Conservation (phyloP, 2,888 invertebrate genomes). For the Ophion slaviceki region DNA sequence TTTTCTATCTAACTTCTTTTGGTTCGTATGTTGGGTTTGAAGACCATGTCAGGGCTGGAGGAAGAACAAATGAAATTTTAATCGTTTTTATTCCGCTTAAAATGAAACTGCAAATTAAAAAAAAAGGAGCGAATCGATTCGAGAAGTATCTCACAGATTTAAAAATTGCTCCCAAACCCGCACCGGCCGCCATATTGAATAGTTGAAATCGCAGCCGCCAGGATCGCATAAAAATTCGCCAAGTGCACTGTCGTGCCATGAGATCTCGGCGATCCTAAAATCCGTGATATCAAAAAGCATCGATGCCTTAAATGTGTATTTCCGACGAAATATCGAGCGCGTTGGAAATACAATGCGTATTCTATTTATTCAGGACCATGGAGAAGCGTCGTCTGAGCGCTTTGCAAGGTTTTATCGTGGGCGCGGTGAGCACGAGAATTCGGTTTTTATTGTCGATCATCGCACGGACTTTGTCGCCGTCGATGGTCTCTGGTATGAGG, state of each 20-base stretch:
- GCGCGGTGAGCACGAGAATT: conserved; percentile 72
- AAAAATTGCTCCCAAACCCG: too few relatives aligned
- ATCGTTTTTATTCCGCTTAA: neutral
- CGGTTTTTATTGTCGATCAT: conserved; percentile 70
- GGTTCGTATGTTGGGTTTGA: neutral
- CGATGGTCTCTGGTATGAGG: conserved; percentile 71
- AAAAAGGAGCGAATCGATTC: too few relatives aligned
- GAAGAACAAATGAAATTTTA: too few relatives aligned
- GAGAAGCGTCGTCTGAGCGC: conserved; percentile 53
- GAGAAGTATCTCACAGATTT: too few relatives aligned
- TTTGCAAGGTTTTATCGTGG: conserved; percentile 66
- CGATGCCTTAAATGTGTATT: neutral
- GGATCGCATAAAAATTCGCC: too few relatives aligned
- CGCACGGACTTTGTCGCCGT: conserved; percentile 72
- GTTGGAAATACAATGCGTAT: neutral
- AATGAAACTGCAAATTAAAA: neutral
- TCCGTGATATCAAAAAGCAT: too few relatives aligned
- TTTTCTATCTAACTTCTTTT: neutral
- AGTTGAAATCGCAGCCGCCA: too few relatives aligned
- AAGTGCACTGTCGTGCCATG: too few relatives aligned
- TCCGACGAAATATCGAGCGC: neutral
- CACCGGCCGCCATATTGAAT: too few relatives aligned
- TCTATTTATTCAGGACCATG: conserved; percentile 27
- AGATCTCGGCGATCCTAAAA: too few relatives aligned
- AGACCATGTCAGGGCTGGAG: neutral